Percentiles rank a stretch among this genome's conserved stretches.
Conservation (phyloP, 2,113 vertebrate species). For the Tetrax tetrax region DNA sequence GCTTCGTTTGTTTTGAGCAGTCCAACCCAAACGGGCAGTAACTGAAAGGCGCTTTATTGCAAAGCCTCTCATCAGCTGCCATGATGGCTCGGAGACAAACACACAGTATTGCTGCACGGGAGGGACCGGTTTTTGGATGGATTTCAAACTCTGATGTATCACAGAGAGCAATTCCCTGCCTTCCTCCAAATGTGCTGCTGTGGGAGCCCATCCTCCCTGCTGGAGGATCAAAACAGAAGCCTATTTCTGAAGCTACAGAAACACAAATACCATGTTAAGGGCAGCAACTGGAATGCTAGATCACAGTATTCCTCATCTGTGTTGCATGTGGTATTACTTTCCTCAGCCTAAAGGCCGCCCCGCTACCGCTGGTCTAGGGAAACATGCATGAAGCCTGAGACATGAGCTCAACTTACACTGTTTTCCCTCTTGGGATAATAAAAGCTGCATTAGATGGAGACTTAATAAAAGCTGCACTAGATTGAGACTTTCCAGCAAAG, state of each 20-base stretch:
- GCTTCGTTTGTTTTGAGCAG: conserved; percentile 58
- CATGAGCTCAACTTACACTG: background rate
- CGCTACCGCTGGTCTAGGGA: background rate
- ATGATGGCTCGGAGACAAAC: conserved; percentile 51
- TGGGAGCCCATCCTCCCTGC: background rate
- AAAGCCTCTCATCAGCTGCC: conserved; percentile 64
- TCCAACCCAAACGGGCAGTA: conserved; percentile 37
- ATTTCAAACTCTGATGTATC: conserved; percentile 32
- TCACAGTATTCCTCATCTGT: background rate
- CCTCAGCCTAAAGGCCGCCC: background rate
- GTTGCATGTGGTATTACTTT: background rate
- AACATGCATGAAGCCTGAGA: background rate
- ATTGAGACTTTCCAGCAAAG: background rate
- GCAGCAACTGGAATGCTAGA: conserved; percentile 28
- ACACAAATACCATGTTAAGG: background rate
- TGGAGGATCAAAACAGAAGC: conserved; percentile 12
- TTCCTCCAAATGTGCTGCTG: background rate
- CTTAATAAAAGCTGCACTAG: background rate
- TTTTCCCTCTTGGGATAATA: background rate
- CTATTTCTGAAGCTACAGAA: conserved; percentile 22
- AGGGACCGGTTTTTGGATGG: conserved; percentile 40
- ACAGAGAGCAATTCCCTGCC: conserved; percentile 27
- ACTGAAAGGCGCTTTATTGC: conserved; percentile 61
- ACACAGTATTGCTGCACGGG: conserved; percentile 30
- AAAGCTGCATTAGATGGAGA: background rate